Percentiles rank a stretch among this genome's conserved stretches.
Evolutionary conservation across 1,140 invertebrate genomes (phyloP).

Genomic region (Drosophila neocordata): DNA sequence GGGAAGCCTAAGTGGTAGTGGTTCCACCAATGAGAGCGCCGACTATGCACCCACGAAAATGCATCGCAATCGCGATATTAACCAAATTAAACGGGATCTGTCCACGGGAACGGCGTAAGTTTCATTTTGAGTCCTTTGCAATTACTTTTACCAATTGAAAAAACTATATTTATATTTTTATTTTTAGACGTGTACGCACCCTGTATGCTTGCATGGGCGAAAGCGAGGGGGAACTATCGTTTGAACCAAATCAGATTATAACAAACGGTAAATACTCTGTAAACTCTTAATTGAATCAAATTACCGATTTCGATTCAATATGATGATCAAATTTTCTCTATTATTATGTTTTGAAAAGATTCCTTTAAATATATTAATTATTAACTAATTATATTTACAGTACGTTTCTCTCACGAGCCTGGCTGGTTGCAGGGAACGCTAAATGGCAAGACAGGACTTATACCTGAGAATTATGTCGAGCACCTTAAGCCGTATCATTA

Average conservation of each 20-base stretch:
- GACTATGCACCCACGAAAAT: constrained; percentile 80
- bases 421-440: constrained; percentile 98
- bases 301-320: too few species aligned
- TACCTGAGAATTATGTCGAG: constrained; percentile 99
- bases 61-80: constrained; percentile 79
- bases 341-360: too few species aligned
- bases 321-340: too few species aligned
- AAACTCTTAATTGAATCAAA: too few species aligned
- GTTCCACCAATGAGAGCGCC: constrained; percentile 59
- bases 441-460: constrained; percentile 95
- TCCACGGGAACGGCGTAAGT: constrained; percentile 79
- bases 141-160: too few species aligned
- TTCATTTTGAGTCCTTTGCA: too few species aligned
- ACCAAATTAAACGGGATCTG: constrained; percentile 78
- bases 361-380: too few species aligned
- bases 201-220: constrained; percentile 97
- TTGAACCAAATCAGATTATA: constrained; percentile 99
- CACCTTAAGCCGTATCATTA: constrained; percentile 81
- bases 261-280: constrained; percentile 91
- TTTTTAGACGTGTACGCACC: constrained; percentile 91
- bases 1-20: constrained; percentile 54
- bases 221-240: constrained; percentile 97
- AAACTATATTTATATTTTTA: constrained; percentile 26
- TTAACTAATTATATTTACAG: constrained; percentile 84
- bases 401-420: constrained; percentile 94